Evolutionary conservation across 35 echinoderm and acorn worm genomes (phyloP).

Genomic region (Ophiothrix spiculata): DNA sequence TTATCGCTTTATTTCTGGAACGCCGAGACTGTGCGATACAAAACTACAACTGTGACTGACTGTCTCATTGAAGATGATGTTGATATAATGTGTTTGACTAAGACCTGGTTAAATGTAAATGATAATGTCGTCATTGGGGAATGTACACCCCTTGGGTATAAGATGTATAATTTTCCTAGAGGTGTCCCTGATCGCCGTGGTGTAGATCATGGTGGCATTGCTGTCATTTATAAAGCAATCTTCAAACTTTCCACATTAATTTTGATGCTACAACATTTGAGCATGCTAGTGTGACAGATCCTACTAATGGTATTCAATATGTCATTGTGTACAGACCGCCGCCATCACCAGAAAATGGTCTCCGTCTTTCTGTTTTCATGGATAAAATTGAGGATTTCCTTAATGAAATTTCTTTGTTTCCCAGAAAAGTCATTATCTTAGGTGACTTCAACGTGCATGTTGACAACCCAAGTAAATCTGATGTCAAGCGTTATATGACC

Average conservation of each 20-base stretch:
- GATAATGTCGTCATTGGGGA: not conserved
- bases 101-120: conserved; percentile 10
- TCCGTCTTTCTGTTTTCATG: not conserved
- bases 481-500: conserved; percentile 6
- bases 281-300: conserved; percentile 3
- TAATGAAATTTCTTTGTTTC: conserved; percentile 8
- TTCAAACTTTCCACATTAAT: not conserved
- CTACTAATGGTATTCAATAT: not conserved
- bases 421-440: conserved; percentile 4
- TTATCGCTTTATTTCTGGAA: not conserved
- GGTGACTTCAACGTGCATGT: not conserved
- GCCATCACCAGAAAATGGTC: not conserved
- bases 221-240: conserved; percentile 15
- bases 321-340: not conserved
- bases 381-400: no score
- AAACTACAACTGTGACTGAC: conserved; percentile 10
- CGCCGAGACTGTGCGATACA: not conserved
- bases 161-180: not conserved
- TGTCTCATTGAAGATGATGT: not conserved
- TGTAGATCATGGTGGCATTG: conserved; percentile 10
- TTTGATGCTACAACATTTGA: conserved; percentile 5
- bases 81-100: not conserved
- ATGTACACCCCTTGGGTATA: not conserved
- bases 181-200: not conserved
- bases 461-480: not conserved